Evolutionary conservation across 1,140 invertebrate species (phyloP).

Genomic region (Meloidogyne floridensis): DNA sequence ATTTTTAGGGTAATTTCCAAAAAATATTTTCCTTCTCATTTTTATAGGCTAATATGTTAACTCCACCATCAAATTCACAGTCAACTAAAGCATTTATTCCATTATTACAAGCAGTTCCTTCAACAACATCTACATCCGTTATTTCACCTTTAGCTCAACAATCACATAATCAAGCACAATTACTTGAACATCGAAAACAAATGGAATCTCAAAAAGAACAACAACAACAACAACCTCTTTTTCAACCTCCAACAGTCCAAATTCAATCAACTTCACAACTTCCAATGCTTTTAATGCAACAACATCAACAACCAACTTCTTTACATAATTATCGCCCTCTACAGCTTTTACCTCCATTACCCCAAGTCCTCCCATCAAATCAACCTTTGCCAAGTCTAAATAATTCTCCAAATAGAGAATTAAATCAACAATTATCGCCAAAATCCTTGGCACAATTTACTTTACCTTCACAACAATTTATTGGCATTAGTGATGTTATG

Average conservation of each 20-base stretch:
- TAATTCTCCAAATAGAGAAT: slow-evolving; percentile 36
- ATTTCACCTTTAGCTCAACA: slow-evolving; percentile 31
- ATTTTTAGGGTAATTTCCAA: background rate
- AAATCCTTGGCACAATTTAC: slow-evolving; percentile 13
- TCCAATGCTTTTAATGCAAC: slow-evolving; percentile 13
- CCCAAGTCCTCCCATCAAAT: slow-evolving; percentile 13
- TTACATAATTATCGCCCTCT: background rate
- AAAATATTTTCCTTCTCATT: background rate
- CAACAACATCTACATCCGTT: slow-evolving; percentile 3
- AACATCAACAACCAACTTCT: slow-evolving; percentile 10
- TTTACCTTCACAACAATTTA: background rate
- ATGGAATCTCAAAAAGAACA: slow-evolving; percentile 7
- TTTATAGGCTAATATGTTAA: slow-evolving; percentile 18
- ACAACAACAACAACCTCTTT: slow-evolving; percentile 25
- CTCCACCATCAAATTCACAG: slow-evolving; percentile 15
- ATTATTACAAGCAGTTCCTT: slow-evolving; percentile 11
- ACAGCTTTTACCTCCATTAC: slow-evolving; percentile 20
- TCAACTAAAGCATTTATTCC: slow-evolving; percentile 18
- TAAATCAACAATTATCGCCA: slow-evolving; percentile 32
- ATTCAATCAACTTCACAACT: background rate
- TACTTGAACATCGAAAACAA: slow-evolving; percentile 20
- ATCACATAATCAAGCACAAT: slow-evolving; percentile 23
- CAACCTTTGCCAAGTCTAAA: slow-evolving; percentile 29
- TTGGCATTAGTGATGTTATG: slow-evolving; percentile 12
- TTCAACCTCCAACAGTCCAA: slow-evolving; percentile 4